Evolutionary conservation across 2,888 invertebrate genomes (phyloP), one percentile per base, ranked within the genome.

Genomic region (Mesoligia furuncula): DNA sequence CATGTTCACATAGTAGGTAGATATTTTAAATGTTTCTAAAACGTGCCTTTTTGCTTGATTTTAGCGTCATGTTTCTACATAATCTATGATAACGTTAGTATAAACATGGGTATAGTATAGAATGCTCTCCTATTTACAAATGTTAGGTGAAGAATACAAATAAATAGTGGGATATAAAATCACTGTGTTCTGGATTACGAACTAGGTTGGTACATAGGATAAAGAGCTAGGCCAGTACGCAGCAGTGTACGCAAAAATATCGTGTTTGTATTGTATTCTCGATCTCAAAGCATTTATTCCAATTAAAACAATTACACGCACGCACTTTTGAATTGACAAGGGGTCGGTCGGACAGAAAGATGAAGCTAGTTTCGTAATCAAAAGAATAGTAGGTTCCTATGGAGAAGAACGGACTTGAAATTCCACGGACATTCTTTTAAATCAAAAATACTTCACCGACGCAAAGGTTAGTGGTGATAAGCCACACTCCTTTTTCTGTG

Each of bases 21-120:
- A 5, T 61, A 42, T 27, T 51, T 69, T 20, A 17, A 76, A 61
- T 1, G 27, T 51, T 51, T 39, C 11, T 2, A 20, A 57, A 62
- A 80, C 77, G 81, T 81, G 81, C 67, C 15, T 64, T 27, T 67
- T 76, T 36, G 76, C 57, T 45, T 31, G 48, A 57, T 62, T 73
- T 59, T 54, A 48, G 70, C 39, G n/a, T 57, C 45, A 71, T 27
- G n/a, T 81, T 71, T 57, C 61, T 31, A 81, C 54, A 71, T 39
- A 67, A 31, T 51, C 24, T 70, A 42, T 65, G n/a, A 57, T 57
- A 57, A 31, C 6, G 3, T 15, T 39, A 5, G 20, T 48, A 54
- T 62, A 61, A n/a, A 39, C 39, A 61, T 48, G 11, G 13, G 0
- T 31, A 5, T 31, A 17, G 45, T 42, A 13, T 67, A 5, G 17